These are phyloP conservation scores for Bombyx huttoni DNA, from an alignment of 2,888 invertebrate species.

Conservation along the genomic window DNA sequence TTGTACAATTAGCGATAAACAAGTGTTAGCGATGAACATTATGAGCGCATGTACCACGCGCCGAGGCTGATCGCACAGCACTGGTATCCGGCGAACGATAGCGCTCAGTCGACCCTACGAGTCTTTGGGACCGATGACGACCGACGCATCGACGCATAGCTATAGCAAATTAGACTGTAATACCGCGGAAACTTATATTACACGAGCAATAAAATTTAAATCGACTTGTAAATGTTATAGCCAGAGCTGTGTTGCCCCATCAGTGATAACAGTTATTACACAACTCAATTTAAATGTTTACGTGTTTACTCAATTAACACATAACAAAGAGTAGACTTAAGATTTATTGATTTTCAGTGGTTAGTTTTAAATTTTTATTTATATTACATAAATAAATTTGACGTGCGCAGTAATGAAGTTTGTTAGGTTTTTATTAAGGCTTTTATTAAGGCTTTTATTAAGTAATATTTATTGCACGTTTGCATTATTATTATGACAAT, in stretches of 20 bases:
- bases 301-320: conserved; percentile 5
- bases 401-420: too few species aligned
- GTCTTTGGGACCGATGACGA: conserved; percentile 36
- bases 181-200: neutral
- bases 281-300: conserved; percentile 17
- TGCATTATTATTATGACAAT: too few species aligned
- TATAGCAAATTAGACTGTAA: conserved; percentile 12
- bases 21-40: conserved; percentile 10
- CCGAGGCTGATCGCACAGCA: conserved; percentile 55
- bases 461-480: too few species aligned
- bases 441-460: too few species aligned
- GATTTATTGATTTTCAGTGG: too few species aligned
- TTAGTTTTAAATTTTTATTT: too few species aligned
- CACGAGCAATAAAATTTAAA: neutral
- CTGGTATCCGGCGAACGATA: conserved; percentile 66
- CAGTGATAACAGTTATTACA: conserved; percentile 44
- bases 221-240: conserved; percentile 17
- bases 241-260: conserved; percentile 28
- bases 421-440: too few species aligned
- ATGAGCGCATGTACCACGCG: conserved; percentile 47
- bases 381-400: too few species aligned
- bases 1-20: conserved; percentile 36
- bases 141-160: conserved; percentile 18
- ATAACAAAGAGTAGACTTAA: too few species aligned
- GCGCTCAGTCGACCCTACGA: conserved; percentile 55